phyloP scores from a whole-genome alignment of 2,888 invertebrate genomes.

The Nineta flava region DNA sequence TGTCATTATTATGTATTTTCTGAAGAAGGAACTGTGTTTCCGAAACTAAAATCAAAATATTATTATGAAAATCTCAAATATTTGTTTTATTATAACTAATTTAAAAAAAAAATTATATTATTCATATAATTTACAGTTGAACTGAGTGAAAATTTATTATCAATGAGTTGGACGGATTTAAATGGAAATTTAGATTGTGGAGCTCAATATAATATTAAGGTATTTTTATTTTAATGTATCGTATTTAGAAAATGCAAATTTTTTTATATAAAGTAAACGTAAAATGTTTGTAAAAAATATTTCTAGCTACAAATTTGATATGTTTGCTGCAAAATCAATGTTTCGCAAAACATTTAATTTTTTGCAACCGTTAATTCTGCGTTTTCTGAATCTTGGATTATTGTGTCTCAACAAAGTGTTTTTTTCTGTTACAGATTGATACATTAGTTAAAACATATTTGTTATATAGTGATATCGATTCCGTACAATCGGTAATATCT shows the following conservation, averaged over 20 bases:
- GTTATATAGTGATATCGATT: constrained; percentile 36
- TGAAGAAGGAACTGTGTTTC: too few species aligned
- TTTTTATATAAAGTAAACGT: not conserved
- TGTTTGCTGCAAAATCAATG: too few species aligned
- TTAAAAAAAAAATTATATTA: too few species aligned
- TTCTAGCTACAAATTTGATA: too few species aligned
- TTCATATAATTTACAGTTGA: constrained; percentile 19
- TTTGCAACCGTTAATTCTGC: too few species aligned
- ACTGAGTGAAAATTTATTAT: constrained; percentile 38
- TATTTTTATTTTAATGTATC: not conserved
- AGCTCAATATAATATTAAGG: constrained; percentile 40
- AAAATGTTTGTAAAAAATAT: too few species aligned
- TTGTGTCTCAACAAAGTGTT: not conserved
- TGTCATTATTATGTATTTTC: too few species aligned
- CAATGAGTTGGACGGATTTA: constrained; percentile 48
- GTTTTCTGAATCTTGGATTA: too few species aligned
- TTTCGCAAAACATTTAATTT: not conserved
- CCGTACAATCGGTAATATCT: constrained; percentile 38
- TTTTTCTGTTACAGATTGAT: constrained; percentile 28
- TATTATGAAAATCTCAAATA: not conserved
- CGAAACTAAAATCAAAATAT: too few species aligned
- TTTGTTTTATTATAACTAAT: too few species aligned
- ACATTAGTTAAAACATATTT: constrained; percentile 48
- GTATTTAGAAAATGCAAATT: not conserved
- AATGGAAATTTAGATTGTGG: constrained; percentile 49